phyloP scores from a whole-genome alignment of 2,113 vertebrate species.

The Dendrocopos noguchii region DNA sequence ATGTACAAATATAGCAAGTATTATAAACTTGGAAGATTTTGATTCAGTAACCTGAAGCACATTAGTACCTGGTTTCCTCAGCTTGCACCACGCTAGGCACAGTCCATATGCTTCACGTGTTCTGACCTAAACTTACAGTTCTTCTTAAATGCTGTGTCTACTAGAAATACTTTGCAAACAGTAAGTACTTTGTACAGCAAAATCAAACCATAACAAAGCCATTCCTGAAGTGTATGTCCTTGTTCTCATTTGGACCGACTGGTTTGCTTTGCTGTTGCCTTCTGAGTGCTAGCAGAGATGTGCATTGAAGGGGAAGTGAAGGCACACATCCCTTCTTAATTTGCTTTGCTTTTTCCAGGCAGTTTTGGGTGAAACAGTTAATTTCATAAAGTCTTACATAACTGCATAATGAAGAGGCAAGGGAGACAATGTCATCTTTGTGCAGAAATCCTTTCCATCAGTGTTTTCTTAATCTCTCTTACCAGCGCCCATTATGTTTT shows the following conservation, averaged over 20 bases:
- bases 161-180: background rate
- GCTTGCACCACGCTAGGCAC: fast-evolving
- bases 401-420: constrained; percentile 1
- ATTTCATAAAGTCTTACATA: constrained; percentile 21
- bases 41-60: background rate
- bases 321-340: fast-evolving
- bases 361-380: constrained; percentile 21
- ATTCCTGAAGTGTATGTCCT: background rate
- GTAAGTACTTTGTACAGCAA: background rate
- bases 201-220: background rate
- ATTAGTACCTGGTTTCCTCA: background rate
- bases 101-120: background rate
- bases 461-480: constrained; percentile 12
- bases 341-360: background rate
- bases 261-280: background rate
- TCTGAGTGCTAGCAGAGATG: background rate
- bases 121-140: background rate
- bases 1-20: background rate
- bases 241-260: background rate
- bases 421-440: constrained; percentile 13
- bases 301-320: background rate
- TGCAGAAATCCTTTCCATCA: constrained; percentile 32
- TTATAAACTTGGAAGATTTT: background rate
- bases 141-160: background rate
- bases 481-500: constrained; percentile 10